Base-by-base conservation (phyloP, 2,113 vertebrate species). In the Brienomyrus longianalis region DNA sequence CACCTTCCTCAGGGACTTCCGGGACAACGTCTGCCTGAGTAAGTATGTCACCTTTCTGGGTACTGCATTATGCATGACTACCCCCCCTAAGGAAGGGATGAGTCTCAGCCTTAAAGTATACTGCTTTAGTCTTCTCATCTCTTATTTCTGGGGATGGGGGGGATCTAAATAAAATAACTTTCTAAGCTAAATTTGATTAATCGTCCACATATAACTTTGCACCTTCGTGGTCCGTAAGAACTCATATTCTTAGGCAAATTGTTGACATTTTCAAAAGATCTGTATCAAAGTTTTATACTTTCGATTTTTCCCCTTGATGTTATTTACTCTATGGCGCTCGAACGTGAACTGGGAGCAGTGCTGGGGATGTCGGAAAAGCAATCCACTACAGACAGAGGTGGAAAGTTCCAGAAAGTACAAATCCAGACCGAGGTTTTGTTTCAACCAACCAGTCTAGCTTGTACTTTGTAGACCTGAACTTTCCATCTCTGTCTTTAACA, bases 11-110 rank as follows among this genome's bases (percentile, higher is more conserved):
- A 94, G 92, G 7, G 97, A 98, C 93, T 99, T 99, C 94, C 97
- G 96, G 0, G 97, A 98, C 90, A 99, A 99, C 89, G 94, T 95
- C 1, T 99, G 98, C 89, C 97, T 99, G 92, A 96, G 98, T 99
- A 94, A 98, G 98, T 93, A 23, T 51, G 27, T 51, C 31, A 27
- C 15, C 51, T 1, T 5, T 27, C 51, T 21, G 51, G 50, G 1
- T 43, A 0, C 43, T 19, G 15, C 5, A 21, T 23, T 23, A n/a
- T 1, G 45, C 21, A 48, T n/a, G 15, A 11, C 43, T 17, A 8
- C 39, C 80, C 35, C 35, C 80, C 23, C 27, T 66, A 66, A 27
- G 59, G 23, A 66, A 10, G 59, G 23, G 2, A 62, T 62, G 9
- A 7, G 21, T n/a, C 21, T 62, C 59, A 66, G 59, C 23, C 23